Conservation (phyloP, 1,140 invertebrate species). For the Atta texana region DNA sequence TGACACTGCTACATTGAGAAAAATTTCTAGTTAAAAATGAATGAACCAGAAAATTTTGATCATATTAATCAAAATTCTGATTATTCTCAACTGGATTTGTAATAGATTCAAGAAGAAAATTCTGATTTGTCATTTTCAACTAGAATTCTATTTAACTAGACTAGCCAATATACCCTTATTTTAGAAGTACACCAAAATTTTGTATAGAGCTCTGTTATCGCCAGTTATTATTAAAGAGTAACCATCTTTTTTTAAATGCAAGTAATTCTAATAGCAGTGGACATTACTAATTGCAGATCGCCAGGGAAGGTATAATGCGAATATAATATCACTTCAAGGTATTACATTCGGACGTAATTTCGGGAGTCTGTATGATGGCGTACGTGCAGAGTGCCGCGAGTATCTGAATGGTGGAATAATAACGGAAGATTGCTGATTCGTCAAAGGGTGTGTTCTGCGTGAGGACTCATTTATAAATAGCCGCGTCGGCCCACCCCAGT, state of each 20-base stretch:
- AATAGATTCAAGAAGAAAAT: too few species aligned
- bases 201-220: background rate
- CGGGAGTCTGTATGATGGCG: slow-evolving; percentile 35
- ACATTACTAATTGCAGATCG: slow-evolving; percentile 8
- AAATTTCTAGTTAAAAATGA: too few species aligned
- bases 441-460: slow-evolving; percentile 73
- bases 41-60: too few species aligned
- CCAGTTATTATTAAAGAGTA: background rate
- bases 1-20: slow-evolving; percentile 13
- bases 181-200: background rate
- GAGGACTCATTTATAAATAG: slow-evolving; percentile 80
- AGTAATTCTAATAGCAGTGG: background rate
- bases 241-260: background rate
- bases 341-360: slow-evolving; percentile 53
- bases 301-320: slow-evolving; percentile 11
- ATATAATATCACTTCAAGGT: slow-evolving; percentile 28
- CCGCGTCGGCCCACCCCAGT: slow-evolving; percentile 57
- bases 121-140: too few species aligned
- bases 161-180: background rate
- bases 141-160: too few species aligned
- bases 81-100: too few species aligned
- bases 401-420: slow-evolving; percentile 70
- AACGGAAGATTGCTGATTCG: slow-evolving; percentile 74
- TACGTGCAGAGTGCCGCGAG: slow-evolving; percentile 28
- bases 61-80: too few species aligned